These are phyloP conservation scores for Melanotaenia pygmaea DNA, from an alignment of 2,797 vertebrate genomes.

Conservation along the genomic window DNA sequence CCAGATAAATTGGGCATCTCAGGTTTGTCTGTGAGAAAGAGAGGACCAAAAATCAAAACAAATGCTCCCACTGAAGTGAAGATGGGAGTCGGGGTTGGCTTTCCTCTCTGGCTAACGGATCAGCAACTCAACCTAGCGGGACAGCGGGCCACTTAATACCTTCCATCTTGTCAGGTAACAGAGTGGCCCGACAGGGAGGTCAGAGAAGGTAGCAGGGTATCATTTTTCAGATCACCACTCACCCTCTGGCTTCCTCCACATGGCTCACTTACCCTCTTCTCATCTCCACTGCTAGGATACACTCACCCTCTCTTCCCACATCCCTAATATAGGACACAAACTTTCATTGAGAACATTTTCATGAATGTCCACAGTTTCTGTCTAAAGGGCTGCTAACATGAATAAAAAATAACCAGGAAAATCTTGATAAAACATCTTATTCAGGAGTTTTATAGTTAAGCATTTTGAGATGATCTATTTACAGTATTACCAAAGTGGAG, in stretches of 20 bases:
- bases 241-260: conserved; percentile 78
- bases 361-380: conserved; percentile 17
- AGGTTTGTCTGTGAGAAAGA: conserved; percentile 83
- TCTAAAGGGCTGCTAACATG: not conserved
- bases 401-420: not conserved
- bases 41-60: conserved; percentile 81
- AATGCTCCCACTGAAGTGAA: conserved; percentile 83
- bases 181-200: conserved; percentile 80
- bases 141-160: conserved; percentile 81
- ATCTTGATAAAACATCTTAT: not conserved
- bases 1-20: conserved; percentile 81
- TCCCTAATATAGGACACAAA: conserved; percentile 45
- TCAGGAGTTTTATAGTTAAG: not conserved
- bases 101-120: conserved; percentile 77
- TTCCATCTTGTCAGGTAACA: conserved; percentile 79
- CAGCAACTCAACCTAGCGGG: conserved; percentile 82
- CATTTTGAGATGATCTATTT: not conserved
- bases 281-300: conserved; percentile 66
- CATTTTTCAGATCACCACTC: conserved; percentile 80
- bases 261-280: conserved; percentile 78
- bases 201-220: conserved; percentile 82
- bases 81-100: conserved; percentile 79
- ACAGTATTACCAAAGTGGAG: not conserved
- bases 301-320: conserved; percentile 66
- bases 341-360: conserved; percentile 52